Base-by-base conservation (phyloP, 2,113 vertebrate genomes). In the Lagopus leucura region DNA sequence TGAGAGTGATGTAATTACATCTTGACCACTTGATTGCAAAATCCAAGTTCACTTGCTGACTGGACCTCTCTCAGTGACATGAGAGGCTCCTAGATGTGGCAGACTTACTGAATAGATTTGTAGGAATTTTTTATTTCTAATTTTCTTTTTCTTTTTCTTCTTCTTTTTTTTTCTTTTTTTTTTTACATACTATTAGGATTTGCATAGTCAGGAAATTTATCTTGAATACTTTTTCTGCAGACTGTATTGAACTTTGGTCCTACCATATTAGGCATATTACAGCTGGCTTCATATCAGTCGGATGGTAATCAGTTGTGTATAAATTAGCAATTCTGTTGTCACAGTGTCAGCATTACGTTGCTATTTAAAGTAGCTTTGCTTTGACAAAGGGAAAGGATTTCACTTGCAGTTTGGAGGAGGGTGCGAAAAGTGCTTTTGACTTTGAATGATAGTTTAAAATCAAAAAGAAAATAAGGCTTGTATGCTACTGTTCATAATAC, bases 361-460 rank as follows among this genome's bases (percentile, higher is more conserved):
- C 48, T 84, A 40, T 55, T 82, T 92, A 77, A 84, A 69, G 71
- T 80, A 88, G 25, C 6, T 78, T 83, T 92, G 8, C 40, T 94
- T 47, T 85, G 45, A 83, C 55, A 81, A 93, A 93, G 36, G 71
- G 66, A 89, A 82, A 85, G 12, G 11, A 61, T 64, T 89, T 14
- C 67, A 60, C 17, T 86, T 87, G 27, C 34, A 86, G 42, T 88
- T 92, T 69, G 47, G 20, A 66, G 24, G 60, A 25, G 22, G n/a
- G 7, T 20, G 66, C 70, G 79, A 71, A 38, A 55, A 55, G 10
- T 16, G 15, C 28, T 82, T 84, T 94, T 88, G 54, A 65, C 19
- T 95, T 74, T 65, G 14, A 22, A 40, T 63, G 21, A 38, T 48
- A 54, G 8, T 69, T 86, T 61, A 45, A 63, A 95, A 86, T 69